These are phyloP conservation scores for Zaprionus lachaisei DNA, from an alignment of 1,140 invertebrate genomes.

Conservation along the genomic window DNA sequence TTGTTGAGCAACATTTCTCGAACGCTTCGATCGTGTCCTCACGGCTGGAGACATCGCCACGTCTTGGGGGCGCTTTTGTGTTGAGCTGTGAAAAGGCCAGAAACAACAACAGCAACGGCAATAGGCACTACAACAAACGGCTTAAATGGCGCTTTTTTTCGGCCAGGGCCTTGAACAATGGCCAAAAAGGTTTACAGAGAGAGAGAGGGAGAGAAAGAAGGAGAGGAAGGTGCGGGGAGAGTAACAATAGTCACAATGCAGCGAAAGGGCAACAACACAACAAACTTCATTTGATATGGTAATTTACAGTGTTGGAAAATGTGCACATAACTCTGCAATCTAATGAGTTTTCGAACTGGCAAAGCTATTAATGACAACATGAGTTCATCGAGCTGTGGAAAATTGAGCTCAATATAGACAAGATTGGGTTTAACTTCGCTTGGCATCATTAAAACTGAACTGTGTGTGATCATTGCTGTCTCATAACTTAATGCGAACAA, in stretches of 20 bases:
- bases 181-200: constrained; percentile 56
- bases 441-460: not conserved
- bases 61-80: constrained; percentile 55
- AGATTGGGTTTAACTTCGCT: not conserved
- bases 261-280: constrained; percentile 28
- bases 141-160: constrained; percentile 78
- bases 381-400: constrained; percentile 3
- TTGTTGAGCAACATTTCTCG: constrained; percentile 54
- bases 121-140: constrained; percentile 62
- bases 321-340: constrained; percentile 17
- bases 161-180: constrained; percentile 54
- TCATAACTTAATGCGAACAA: constrained; percentile 13
- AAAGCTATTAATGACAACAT: constrained; percentile 25
- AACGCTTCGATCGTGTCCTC: constrained; percentile 68
- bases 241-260: constrained; percentile 25
- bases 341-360: not conserved
- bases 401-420: not conserved
- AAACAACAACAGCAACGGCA: constrained; percentile 23
- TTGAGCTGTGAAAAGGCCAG: constrained; percentile 72
- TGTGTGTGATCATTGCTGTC: constrained; percentile 7
- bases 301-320: constrained; percentile 46
- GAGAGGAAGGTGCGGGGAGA: not conserved
- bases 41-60: constrained; percentile 74
- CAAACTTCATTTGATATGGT: constrained; percentile 49
- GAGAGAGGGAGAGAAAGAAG: not conserved